Percentiles rank a stretch among this genome's conserved stretches.
Evolutionary conservation across 2,888 invertebrate species (phyloP).

Genomic region (Dastarcus helophoroides): DNA sequence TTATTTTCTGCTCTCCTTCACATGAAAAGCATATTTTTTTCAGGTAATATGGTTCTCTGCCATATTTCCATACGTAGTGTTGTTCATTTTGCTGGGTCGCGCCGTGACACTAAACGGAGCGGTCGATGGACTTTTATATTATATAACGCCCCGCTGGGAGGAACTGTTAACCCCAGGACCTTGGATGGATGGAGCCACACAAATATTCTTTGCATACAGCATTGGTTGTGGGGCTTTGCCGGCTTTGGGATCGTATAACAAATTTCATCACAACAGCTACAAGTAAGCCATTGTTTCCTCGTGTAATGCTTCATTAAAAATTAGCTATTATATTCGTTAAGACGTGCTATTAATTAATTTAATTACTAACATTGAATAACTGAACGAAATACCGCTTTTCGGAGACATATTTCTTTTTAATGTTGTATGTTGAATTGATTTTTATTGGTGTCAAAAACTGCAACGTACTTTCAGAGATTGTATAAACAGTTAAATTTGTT

Average conservation of each 20-base stretch:
- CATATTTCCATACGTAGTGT: constrained; percentile 59
- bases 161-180: constrained; percentile 42
- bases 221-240: constrained; percentile 66
- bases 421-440: too few species aligned
- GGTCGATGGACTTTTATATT: constrained; percentile 50
- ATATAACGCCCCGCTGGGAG: constrained; percentile 52
- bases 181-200: constrained; percentile 68
- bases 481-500: too few species aligned
- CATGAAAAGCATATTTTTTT: too few species aligned
- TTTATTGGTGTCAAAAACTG: too few species aligned
- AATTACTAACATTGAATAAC: too few species aligned
- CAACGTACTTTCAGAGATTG: too few species aligned
- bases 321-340: too few species aligned
- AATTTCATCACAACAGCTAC: constrained; percentile 66
- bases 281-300: constrained; percentile 39
- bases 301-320: too few species aligned
- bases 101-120: constrained; percentile 60
- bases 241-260: constrained; percentile 63
- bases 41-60: constrained; percentile 68
- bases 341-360: too few species aligned
- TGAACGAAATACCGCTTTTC: too few species aligned
- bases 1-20: too few species aligned
- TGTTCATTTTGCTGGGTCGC: constrained; percentile 51
- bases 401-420: too few species aligned
- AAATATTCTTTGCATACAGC: constrained; percentile 69